These are phyloP conservation scores for Rugalucina vietnamica DNA, from an alignment of 2,888 invertebrate genomes.

Conservation along the genomic window DNA sequence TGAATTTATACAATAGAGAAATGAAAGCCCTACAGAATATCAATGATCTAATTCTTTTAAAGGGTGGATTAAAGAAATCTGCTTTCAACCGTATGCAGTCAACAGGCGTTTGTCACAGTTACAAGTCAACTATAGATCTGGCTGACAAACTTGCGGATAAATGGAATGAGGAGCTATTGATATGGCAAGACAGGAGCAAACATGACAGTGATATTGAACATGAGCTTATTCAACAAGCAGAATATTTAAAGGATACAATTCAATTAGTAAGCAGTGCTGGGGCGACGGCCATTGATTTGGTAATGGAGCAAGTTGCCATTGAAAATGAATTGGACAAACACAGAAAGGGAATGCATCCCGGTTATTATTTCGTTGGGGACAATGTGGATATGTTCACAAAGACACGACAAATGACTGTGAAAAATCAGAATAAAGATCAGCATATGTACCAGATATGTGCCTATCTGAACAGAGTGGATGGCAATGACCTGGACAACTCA, in stretches of 20 bases:
- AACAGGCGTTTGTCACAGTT: constrained; percentile 31
- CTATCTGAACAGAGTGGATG: constrained; percentile 34
- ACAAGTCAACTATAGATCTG: background rate
- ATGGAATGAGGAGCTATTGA: constrained; percentile 15
- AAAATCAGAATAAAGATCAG: constrained; percentile 45
- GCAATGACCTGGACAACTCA: constrained; percentile 40
- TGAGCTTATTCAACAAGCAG: background rate
- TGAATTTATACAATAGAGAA: constrained; percentile 27
- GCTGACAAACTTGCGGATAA: constrained; percentile 19
- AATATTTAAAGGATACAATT: background rate
- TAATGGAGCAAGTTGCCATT: background rate
- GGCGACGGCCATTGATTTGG: background rate
- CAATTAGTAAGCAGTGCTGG: background rate
- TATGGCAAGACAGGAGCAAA: background rate
- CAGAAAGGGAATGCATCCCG: constrained; percentile 34
- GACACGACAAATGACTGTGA: constrained; percentile 45
- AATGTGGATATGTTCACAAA: constrained; percentile 55
- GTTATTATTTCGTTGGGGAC: constrained; percentile 58
- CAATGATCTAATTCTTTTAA: constrained; percentile 25
- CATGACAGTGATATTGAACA: background rate
- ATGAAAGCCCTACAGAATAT: constrained; percentile 17
- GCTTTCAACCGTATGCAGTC: constrained; percentile 32
- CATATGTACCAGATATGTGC: constrained; percentile 54
- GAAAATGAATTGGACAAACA: constrained; percentile 25
- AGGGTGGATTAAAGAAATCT: constrained; percentile 44